These are phyloP conservation scores for Odontamblyopus lacepedii DNA, from an alignment of 2,797 vertebrate genomes.

Conservation along the genomic window DNA sequence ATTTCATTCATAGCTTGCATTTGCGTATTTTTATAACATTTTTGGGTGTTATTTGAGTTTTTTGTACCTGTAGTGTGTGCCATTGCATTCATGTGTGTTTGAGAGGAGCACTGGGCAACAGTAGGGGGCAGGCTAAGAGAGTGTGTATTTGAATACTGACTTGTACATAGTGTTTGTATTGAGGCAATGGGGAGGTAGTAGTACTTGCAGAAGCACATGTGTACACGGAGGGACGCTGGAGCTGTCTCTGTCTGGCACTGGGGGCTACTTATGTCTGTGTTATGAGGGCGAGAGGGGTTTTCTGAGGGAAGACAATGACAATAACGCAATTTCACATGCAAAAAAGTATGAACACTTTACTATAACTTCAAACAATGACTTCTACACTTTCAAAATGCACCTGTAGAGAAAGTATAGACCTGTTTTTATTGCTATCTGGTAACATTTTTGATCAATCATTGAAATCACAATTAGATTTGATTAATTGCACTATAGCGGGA, in stretches of 20 bases:
- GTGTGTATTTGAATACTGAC: constrained; percentile 81
- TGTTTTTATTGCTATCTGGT: neutral
- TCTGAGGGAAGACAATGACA: neutral
- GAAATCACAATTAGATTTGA: too few species aligned
- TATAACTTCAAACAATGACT: too few species aligned
- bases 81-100: constrained; percentile 64
- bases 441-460: too few species aligned
- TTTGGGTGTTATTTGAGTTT: constrained; percentile 16
- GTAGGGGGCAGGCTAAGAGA: constrained; percentile 86
- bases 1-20: constrained; percentile 28
- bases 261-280: neutral
- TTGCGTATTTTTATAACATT: constrained; percentile 20
- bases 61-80: constrained; percentile 57
- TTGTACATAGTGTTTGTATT: constrained; percentile 65
- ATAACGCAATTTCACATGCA: neutral
- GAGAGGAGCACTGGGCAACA: constrained; percentile 75
- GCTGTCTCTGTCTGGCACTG: constrained; percentile 3
- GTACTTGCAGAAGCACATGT: constrained; percentile 22
- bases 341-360: neutral
- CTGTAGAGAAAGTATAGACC: too few species aligned
- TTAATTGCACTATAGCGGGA: too few species aligned
- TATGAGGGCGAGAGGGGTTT: neutral
- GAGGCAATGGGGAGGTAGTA: constrained; percentile 43
- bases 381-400: too few species aligned
- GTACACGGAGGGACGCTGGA: too few species aligned